These are phyloP conservation scores for Drosophila macrospina DNA, from an alignment of 2,888 invertebrate genomes.

Conservation along the genomic window DNA sequence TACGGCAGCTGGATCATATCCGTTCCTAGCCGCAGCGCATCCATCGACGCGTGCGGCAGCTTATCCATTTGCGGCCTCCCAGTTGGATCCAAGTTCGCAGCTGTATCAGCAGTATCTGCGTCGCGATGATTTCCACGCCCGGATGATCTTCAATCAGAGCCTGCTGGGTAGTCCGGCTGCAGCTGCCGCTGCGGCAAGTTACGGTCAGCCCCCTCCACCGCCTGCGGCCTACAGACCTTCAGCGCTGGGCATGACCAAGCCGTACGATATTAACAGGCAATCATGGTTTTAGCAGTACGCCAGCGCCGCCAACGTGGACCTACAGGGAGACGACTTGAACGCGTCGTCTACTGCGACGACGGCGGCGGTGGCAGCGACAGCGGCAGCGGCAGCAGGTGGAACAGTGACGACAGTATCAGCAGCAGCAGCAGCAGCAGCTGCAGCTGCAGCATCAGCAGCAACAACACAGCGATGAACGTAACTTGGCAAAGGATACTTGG, in stretches of 20 bases:
- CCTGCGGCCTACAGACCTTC: constrained; percentile 87
- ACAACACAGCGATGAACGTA: constrained; percentile 15
- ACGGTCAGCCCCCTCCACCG: constrained; percentile 88
- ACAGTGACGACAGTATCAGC: constrained; percentile 13
- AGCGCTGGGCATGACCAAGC: constrained; percentile 89
- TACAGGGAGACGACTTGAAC: constrained; percentile 76
- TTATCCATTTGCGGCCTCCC: constrained; percentile 85
- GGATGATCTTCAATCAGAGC: constrained; percentile 86
- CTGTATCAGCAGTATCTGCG: constrained; percentile 91
- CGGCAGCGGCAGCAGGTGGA: constrained; percentile 31
- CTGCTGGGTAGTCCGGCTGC: constrained; percentile 85
- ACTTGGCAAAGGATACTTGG: constrained; percentile 13
- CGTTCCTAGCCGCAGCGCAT: constrained; percentile 88
- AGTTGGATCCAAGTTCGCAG: constrained; percentile 88
- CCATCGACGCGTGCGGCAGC: constrained; percentile 86
- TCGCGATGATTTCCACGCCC: constrained; percentile 88
- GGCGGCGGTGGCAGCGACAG: constrained; percentile 44
- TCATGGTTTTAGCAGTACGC: constrained; percentile 88
- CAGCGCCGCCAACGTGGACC: constrained; percentile 77
- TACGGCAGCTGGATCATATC: constrained; percentile 86
- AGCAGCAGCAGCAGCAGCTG: constrained; percentile 25
- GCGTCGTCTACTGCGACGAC: constrained; percentile 51
- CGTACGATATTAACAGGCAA: constrained; percentile 90
- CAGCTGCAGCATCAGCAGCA: constrained; percentile 28
- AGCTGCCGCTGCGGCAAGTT: constrained; percentile 89